Evolutionary conservation across 2,113 vertebrate species (phyloP), one percentile per base, ranked within the genome.

Genomic region (Bujurquina vittata): DNA sequence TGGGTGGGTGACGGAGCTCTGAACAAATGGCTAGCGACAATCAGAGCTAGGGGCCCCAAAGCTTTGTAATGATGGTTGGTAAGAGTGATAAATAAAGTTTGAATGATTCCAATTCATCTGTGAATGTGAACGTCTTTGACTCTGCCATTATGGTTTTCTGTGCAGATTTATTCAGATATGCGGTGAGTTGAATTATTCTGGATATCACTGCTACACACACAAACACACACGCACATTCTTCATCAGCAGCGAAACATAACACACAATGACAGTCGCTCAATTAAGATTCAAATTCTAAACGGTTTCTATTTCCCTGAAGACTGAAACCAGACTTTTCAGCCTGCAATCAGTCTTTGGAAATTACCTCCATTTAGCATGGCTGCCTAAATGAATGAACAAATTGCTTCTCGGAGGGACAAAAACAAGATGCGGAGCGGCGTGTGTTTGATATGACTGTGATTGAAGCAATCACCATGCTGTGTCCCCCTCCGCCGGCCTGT

Each of bases 31-130:
- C 88, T 83, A 33, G 76, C 1, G 95, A 95, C 95, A 95, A 95
- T 95, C 94, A 91, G 87, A 91, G 85, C 85, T 90, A 89, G 74
- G 80, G 73, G 78, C 87, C 89, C 82, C 89, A 86, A 91, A 93
- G 90, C 91, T 93, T 89, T 92, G 87, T 81, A 78, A 77, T 22
- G 83, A 82, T 8, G 76, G 81, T 69, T 33, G 59, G 77, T 60
- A 35, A 85, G 80, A 1, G 22, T 55, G 79, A 87, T 8, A 10
- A 95, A 93, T 95, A 94, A 94, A 93, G 81, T 79, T 59, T 86
- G 75, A 92, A 85, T 85, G 88, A 79, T 74, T 92, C 86, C n/a
- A 80, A 82, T 29, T 79, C 57, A 82, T 33, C 78, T 75, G 7
- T 1, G 26, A 52, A 26, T 26, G 78, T 79, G 60, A 46, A 10